Conservation (phyloP, 2,113 vertebrate genomes). For the Tragelaphus buxtoni region DNA sequence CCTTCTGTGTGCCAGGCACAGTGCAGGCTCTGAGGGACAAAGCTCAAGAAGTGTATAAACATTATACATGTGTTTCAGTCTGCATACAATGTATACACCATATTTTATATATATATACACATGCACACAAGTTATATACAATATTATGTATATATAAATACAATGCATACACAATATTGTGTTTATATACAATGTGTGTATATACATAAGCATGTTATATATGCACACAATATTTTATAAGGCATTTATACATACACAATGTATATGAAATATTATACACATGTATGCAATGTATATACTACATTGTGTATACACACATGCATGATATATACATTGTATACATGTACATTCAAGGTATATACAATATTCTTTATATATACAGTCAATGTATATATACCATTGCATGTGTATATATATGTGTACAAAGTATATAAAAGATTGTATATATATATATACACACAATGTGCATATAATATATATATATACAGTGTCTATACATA, state of each 20-base stretch:
- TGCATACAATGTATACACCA: not conserved
- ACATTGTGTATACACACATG: not conserved
- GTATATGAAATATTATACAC: not conserved
- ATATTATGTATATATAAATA: not conserved
- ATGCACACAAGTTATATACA: not conserved
- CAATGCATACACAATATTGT: not conserved
- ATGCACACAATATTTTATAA: not conserved
- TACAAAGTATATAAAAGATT: not conserved
- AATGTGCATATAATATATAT: not conserved
- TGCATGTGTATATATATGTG: not conserved
- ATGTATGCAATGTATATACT: not conserved
- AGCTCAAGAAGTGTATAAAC: accelerated
- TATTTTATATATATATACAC: not conserved
- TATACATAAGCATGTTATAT: not conserved
- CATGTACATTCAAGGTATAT: not conserved
- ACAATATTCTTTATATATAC: too few species aligned
- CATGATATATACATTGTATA: not conserved
- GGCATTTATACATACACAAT: not conserved
- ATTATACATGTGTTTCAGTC: not conserved
- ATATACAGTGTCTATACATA: not conserved
- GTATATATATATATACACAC: not conserved
- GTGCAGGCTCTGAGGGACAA: not conserved
- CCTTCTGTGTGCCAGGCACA: too few species aligned
- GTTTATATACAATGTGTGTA: too few species aligned
- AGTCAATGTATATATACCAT: not conserved